phyloP scores from a whole-genome alignment of 2,797 vertebrate species.

The Neomorphus geoffroyi region DNA sequence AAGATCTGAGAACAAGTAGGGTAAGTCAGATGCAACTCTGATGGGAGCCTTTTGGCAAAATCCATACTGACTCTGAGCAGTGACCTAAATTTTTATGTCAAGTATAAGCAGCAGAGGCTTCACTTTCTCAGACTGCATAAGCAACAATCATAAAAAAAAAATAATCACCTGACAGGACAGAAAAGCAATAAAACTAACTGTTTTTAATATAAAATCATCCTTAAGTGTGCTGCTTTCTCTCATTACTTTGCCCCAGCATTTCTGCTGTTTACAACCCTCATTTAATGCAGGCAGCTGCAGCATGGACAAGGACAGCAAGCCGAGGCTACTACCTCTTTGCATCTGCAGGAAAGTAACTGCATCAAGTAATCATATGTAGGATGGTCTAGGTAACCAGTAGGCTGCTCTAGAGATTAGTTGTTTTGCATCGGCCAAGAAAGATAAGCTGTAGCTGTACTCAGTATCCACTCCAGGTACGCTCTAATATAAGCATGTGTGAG shows the following conservation, averaged over 20 bases:
- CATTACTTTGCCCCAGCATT: background rate
- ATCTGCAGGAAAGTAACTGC: background rate
- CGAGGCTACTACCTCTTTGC: background rate
- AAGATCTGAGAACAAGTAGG: background rate
- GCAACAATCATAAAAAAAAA: background rate
- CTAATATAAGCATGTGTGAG: constrained; percentile 45
- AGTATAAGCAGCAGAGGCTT: background rate
- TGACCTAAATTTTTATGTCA: background rate
- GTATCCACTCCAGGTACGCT: background rate
- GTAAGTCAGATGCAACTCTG: background rate
- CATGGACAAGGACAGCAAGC: background rate
- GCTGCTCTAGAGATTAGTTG: background rate
- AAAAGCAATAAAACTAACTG: background rate
- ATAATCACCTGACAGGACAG: background rate
- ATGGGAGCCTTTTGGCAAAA: background rate
- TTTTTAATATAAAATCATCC: background rate
- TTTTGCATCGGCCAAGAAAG: background rate
- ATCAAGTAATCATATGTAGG: background rate
- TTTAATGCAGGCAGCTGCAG: background rate
- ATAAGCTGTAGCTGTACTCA: background rate
- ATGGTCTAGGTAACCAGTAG: background rate
- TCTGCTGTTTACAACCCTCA: background rate
- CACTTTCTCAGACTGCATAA: background rate
- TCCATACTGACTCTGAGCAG: background rate
- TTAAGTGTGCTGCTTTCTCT: background rate